Base-by-base conservation (phyloP, 2,888 invertebrate genomes). In the Scaptodrosophila latifasciaeformis region DNA sequence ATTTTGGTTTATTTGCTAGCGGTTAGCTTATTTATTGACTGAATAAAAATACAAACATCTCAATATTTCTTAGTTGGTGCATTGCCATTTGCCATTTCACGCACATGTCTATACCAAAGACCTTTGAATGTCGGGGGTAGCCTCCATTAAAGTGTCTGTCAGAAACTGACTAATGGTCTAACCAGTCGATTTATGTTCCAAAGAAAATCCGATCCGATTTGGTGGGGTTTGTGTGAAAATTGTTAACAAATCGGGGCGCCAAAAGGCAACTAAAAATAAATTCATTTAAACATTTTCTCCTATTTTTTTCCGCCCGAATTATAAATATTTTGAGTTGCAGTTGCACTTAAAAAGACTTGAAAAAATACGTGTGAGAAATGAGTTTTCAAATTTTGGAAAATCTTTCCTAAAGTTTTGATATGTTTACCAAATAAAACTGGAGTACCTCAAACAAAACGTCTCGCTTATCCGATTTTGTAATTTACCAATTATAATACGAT, bases 161-260 rank as follows among this genome's bases (percentile, higher is more conserved):
- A 66, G 52, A 56, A 29, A 57, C 50, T 74, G 72, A 74, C 69
- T 69, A 74, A 74, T 74, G 70, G 24, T 7, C 35, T 12, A 12
- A 29, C 13, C 37, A 13, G 15, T 9, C 37, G 37, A 13, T 15
- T 37, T 34, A 34, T 34, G 13, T 24, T 24, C 13, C 12, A 24
- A 21, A 21, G 18, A 18, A 15, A 39, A 10, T 39, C 18, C 18
- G 30, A 13, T 15, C 12, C 35, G 24, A 35, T 9, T 19, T 7
- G 43, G 30, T 13, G 29, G 40, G 9, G 29, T 27, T 61, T 57
- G 72, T 74, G 72, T 74, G 80, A 74, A 80, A 78, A 74, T 77
- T 59, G 66, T 67, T 77, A 75, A 77, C 81, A 75, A 75, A 75
- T 80, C 77, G 71, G 65, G 58, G 78, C 64, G 75, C 62, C 75